Evolutionary conservation across 2,888 invertebrate genomes (phyloP).

Genomic region (Drosophila dives): DNA sequence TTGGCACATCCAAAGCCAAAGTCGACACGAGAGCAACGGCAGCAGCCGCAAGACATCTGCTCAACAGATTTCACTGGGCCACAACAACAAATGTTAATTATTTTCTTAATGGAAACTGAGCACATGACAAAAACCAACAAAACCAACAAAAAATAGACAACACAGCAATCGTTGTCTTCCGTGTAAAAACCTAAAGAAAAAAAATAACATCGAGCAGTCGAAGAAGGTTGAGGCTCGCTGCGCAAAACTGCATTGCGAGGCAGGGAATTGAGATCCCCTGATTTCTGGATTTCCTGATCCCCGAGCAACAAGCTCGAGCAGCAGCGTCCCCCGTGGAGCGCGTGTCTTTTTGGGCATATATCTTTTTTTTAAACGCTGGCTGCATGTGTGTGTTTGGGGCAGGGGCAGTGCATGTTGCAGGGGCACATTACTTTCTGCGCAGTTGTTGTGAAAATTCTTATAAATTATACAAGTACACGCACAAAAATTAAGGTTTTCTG

Average conservation of each 20-base stretch:
- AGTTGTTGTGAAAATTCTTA: constrained; percentile 53
- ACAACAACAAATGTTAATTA: constrained; percentile 73
- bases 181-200: constrained; percentile 62
- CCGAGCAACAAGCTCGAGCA: neutral
- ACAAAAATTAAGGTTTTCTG: neutral
- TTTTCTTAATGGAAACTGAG: constrained; percentile 78
- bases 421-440: constrained; percentile 45
- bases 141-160: constrained; percentile 52
- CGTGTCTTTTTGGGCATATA: constrained; percentile 68
- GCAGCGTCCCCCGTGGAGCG: constrained; percentile 64
- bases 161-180: constrained; percentile 57
- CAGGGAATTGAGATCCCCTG: constrained; percentile 3
- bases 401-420: constrained; percentile 8
- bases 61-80: constrained; percentile 73
- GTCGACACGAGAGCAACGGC: constrained; percentile 14
- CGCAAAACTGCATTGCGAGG: constrained; percentile 29
- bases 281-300: constrained; percentile 4
- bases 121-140: constrained; percentile 69
- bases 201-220: neutral
- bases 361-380: constrained; percentile 18
- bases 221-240: constrained; percentile 8
- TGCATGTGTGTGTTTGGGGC: constrained; percentile 17
- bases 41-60: constrained; percentile 70
- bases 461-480: constrained; percentile 32
- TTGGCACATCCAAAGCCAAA: constrained; percentile 23